Base-by-base conservation (phyloP, 1,140 invertebrate species). In the Globodera ellingtonae region DNA sequence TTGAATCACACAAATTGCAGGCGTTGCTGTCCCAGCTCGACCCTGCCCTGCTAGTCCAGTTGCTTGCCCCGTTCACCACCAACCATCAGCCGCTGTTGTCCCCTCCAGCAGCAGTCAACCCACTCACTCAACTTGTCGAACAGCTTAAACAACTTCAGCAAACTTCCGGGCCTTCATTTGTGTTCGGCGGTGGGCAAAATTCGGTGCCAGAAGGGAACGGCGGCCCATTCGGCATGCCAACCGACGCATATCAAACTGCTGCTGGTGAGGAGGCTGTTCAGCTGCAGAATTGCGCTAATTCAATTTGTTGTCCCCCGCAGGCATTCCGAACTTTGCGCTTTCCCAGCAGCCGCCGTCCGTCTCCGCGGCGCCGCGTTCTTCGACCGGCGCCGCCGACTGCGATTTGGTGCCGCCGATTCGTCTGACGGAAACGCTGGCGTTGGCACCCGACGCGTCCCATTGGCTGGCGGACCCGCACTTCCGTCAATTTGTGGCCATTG, bases 401-500 rank as follows among this genome's bases (percentile, higher is more conserved):
- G 56, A 62, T 18, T 46, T 18, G 56, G n/a, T 46, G 56, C 13
- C 8, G 65, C 73, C 73, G 18, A 65, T 70, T 44, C 78, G 83
- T 44, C 66, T 86, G 52, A 88, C 86, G 46, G 75, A 86, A 35
- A 88, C 78, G 59, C 66, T 86, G 48, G 76, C 75, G 67, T 71
- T 86, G 52, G 62, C 82, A 8, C 62, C 85, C 44, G 85, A 85
- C 24, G 85, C 82, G 24, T 62, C 50, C 44, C 71, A 77, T 50
- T 78, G 85, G 67, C 52, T 84, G 50, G 74, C 56, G 59, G 83
- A 87, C 52, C 82, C 87, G 50, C 74, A 84, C 8, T 86, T 84
- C 67, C 85, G 80, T 65, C 87, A 79, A 50, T 86, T 86, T 76
- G 74, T 86, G 48, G 48, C 66, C 46, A 87, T 83, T 47, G 85